Evolutionary conservation across 2,113 vertebrate species (phyloP).

Genomic region (Nesogale talazaci): DNA sequence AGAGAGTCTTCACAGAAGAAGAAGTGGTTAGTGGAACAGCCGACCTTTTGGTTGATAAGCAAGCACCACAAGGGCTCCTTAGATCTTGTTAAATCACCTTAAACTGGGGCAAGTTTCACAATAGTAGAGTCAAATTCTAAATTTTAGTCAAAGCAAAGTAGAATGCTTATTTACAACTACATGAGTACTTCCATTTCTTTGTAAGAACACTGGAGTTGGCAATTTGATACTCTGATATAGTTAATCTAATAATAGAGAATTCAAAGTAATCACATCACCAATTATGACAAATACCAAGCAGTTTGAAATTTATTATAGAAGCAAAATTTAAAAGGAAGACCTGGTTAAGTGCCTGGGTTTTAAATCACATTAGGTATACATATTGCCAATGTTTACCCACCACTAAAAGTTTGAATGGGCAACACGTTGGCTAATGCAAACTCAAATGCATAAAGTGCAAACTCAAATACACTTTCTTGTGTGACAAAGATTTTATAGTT

Average conservation of each 20-base stretch:
- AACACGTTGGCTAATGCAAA: slow-evolving; percentile 33
- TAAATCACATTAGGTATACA: not conserved
- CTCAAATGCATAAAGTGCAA: slow-evolving; percentile 8
- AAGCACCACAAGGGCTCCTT: too few species aligned
- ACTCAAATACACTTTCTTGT: not conserved
- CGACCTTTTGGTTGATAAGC: not conserved
- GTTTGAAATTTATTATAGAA: not conserved
- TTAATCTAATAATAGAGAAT: slow-evolving; percentile 39
- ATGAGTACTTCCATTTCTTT: slow-evolving; percentile 31
- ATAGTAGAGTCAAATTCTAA: slow-evolving; percentile 12
- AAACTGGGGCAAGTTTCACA: not conserved
- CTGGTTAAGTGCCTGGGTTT: slow-evolving; percentile 1
- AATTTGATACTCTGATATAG: not conserved
- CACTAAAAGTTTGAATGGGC: slow-evolving; percentile 17
- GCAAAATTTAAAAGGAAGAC: slow-evolving; percentile 4
- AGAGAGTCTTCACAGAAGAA: not conserved
- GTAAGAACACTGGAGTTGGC: not conserved
- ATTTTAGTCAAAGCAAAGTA: slow-evolving; percentile 43
- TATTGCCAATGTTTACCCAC: slow-evolving; percentile 14
- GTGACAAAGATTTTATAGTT: slow-evolving; percentile 27
- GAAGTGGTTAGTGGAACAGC: not conserved
- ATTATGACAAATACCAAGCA: not conserved
- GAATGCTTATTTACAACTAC: slow-evolving; percentile 37
- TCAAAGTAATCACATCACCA: not conserved
- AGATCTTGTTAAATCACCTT: not conserved